These are phyloP conservation scores for Bemisia tabaci DNA, from an alignment of 1,140 invertebrate species.

Conservation along the genomic window DNA sequence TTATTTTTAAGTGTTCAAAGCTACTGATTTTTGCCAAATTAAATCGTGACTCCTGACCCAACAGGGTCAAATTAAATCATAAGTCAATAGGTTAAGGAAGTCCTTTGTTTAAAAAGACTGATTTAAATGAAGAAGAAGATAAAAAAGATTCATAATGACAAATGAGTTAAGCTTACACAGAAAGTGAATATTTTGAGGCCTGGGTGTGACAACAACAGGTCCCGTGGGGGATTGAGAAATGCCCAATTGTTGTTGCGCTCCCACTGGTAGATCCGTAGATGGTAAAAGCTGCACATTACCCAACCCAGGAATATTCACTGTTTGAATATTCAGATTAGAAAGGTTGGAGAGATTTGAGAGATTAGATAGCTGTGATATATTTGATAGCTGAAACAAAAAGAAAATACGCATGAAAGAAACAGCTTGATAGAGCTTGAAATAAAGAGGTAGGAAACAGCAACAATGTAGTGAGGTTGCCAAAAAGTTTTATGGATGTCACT, in stretches of 20 bases:
- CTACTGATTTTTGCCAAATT: too few relatives aligned
- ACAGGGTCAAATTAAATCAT: too few relatives aligned
- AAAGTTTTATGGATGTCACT: too few relatives aligned
- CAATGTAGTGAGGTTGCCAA: too few relatives aligned
- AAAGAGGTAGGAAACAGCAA: too few relatives aligned
- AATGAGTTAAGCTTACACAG: background rate
- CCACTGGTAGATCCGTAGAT: conserved; percentile 33
- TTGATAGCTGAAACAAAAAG: conserved; percentile 6
- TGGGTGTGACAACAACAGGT: conserved; percentile 24
- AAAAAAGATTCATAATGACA: too few relatives aligned
- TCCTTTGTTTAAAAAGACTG: too few relatives aligned
- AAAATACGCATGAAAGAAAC: background rate
- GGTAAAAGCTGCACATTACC: conserved; percentile 63
- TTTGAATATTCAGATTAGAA: conserved; percentile 31
- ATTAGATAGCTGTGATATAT: background rate
- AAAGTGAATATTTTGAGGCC: conserved; percentile 12
- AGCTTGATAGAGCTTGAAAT: too few relatives aligned
- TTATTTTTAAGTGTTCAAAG: too few relatives aligned
- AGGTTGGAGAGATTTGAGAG: background rate
- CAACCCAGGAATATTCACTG: conserved; percentile 53
- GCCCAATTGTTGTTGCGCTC: conserved; percentile 18
- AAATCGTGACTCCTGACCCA: too few relatives aligned
- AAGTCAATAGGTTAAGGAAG: too few relatives aligned
- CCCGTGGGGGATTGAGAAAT: conserved; percentile 22
- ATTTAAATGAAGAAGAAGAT: too few relatives aligned